Evolutionary conservation across 2,797 vertebrate genomes (phyloP).

Genomic region (Todus mexicanus): DNA sequence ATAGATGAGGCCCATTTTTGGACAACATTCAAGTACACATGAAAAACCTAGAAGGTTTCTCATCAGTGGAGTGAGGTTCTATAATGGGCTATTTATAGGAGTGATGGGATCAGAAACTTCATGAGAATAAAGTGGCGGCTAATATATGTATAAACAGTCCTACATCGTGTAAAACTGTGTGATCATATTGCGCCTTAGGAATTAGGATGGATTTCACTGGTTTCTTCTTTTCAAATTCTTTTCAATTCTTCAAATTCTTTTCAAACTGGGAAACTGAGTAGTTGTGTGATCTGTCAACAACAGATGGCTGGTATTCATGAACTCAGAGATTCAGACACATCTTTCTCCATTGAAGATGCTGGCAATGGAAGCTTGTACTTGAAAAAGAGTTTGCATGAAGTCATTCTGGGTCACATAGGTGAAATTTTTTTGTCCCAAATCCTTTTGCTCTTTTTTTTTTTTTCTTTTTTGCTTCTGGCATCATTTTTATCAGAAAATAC

Average conservation of each 20-base stretch:
- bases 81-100: not conserved
- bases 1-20: not conserved
- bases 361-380: not conserved
- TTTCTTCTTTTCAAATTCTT: not conserved
- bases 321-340: not conserved
- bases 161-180: not conserved
- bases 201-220: not conserved
- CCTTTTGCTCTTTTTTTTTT: not conserved
- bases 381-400: not conserved
- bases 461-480: too few relatives aligned
- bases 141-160: not conserved
- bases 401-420: not conserved
- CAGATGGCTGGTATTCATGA: rapidly evolving
- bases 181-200: not conserved
- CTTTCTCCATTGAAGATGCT: not conserved
- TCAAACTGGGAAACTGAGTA: not conserved
- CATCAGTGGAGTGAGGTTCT: not conserved
- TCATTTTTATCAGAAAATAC: not conserved
- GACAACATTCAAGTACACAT: not conserved
- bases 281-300: not conserved
- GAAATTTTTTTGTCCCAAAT: not conserved
- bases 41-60: not conserved
- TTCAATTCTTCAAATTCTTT: not conserved
- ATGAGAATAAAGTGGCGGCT: not conserved
- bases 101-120: rapidly evolving